Conservation (phyloP, 1,140 invertebrate species). For the Lethrus apterus region DNA sequence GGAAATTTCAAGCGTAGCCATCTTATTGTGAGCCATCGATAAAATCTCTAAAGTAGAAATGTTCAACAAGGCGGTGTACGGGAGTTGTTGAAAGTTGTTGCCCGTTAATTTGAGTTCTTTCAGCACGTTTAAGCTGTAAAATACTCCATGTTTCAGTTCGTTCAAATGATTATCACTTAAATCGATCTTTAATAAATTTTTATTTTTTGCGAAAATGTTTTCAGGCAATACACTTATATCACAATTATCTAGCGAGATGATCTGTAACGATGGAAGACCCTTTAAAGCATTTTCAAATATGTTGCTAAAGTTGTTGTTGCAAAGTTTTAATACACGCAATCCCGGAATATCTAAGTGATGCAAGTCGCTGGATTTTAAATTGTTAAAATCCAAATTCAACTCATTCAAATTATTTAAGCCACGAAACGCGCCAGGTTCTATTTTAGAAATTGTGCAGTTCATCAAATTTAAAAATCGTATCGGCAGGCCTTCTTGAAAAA, state of each 20-base stretch:
- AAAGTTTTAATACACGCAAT: constrained; percentile 61
- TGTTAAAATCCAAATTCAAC: constrained; percentile 66
- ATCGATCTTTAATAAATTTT: constrained; percentile 64
- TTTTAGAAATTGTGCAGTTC: constrained; percentile 52
- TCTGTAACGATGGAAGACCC: constrained; percentile 66
- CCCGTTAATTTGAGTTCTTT: constrained; percentile 66
- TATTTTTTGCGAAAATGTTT: constrained; percentile 63
- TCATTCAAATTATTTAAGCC: constrained; percentile 59
- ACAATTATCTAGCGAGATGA: constrained; percentile 60
- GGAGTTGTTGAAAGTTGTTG: constrained; percentile 66
- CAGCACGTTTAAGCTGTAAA: constrained; percentile 60
- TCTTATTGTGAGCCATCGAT: constrained; percentile 62
- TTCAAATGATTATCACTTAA: constrained; percentile 60
- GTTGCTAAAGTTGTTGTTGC: constrained; percentile 69
- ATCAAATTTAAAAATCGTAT: constrained; percentile 51
- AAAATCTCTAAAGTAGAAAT: constrained; percentile 65
- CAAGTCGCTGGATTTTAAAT: constrained; percentile 57
- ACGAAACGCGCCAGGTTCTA: constrained; percentile 57
- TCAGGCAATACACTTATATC: constrained; percentile 59
- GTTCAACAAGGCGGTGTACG: constrained; percentile 67
- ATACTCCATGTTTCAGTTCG: constrained; percentile 58
- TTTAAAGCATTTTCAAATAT: constrained; percentile 60
- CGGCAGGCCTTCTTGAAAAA: constrained; percentile 54
- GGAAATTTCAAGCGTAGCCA: constrained; percentile 67
- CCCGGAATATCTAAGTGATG: constrained; percentile 62